Base-by-base conservation (phyloP, 2,888 invertebrate species). In the Thecocarcelia acutangulata region DNA sequence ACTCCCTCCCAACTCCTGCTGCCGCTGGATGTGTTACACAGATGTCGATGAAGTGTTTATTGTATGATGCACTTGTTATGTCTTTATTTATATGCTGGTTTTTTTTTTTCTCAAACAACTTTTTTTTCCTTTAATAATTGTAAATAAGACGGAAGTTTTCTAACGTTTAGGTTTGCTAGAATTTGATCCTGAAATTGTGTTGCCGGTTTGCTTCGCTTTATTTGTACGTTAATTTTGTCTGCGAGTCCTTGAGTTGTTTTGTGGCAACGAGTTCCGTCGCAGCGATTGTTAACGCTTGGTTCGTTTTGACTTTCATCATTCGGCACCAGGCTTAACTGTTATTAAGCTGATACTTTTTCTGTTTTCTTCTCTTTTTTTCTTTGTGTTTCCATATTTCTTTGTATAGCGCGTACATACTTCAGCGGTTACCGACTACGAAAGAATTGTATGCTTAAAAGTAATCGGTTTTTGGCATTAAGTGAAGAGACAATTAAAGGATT, bases 171-270 rank as follows among this genome's bases (percentile, higher is more conserved):
- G 50, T 68, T 76, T 80, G 76, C 63, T 64, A 44, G 79, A 83
- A 81, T 82, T 84, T 87, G 87, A 87, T 85, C 85, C 86, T 86
- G 87, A 88, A 88, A 86, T 87, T 87, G 69, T 82, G 56, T 52
- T 64, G 68, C 50, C 56, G 58, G 28, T 54, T 56, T 9, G 59
- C 37, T 42, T 85, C 83, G 66, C 82, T 77, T 85, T 86, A 85
- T 84, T 83, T 83, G 79, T 37, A 76, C 64, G 56, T 58, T 79
- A 15, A 58, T 76, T 80, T 79, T 80, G 80, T 80, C 80, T 83
- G 58, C 44, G 72, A 83, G 83, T 87, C 83, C 84, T 84, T 85
- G 86, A 85, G 79, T 75, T 86, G 76, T 83, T 83, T 59, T 80
- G 77, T 64, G 61, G 77, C 83, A 83, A 80, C 15, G 40, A 75